A percentile compares a stretch with the other conserved stretches of the same genome.
These are phyloP conservation scores for Phalacrocorax aristotelis DNA, from an alignment of 2,113 vertebrate species.

Conservation along the genomic window DNA sequence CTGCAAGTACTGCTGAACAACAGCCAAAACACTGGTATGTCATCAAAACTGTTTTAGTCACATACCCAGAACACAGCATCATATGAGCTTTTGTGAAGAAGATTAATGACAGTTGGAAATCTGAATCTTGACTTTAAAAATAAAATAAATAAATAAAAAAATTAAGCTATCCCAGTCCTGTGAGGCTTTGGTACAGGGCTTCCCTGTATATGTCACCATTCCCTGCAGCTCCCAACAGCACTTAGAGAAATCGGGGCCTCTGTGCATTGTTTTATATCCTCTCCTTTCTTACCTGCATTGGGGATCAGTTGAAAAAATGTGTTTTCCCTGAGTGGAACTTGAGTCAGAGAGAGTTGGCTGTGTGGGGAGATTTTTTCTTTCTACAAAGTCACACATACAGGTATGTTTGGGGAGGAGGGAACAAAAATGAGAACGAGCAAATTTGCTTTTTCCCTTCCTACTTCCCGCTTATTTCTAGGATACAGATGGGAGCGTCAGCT, in stretches of 20 bases:
- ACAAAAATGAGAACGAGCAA: neutral
- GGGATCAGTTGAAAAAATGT: neutral
- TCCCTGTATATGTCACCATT: neutral
- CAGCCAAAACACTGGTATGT: neutral
- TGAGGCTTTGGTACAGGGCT: neutral
- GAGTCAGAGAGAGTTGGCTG: neutral
- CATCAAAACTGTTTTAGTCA: neutral
- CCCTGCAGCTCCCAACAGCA: neutral
- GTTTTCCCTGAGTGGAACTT: neutral
- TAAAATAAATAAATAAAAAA: neutral
- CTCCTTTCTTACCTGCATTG: neutral
- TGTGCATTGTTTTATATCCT: neutral
- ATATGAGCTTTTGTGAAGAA: neutral
- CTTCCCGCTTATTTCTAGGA: slow-evolving; percentile 67
- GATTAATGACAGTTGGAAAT: neutral
- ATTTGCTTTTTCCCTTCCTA: neutral
- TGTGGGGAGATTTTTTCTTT: neutral
- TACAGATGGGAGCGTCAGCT: slow-evolving; percentile 98
- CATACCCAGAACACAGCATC: neutral
- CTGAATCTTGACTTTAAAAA: neutral
- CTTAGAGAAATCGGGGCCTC: neutral
- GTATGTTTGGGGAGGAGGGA: neutral
- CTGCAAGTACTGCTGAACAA: neutral
- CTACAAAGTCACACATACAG: neutral
- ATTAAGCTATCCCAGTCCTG: neutral